A percentile compares a stretch with the other conserved stretches of the same genome.
These are phyloP conservation scores for Datnioides undecimradiatus DNA, from an alignment of 2,113 vertebrate species.

Conservation along the genomic window DNA sequence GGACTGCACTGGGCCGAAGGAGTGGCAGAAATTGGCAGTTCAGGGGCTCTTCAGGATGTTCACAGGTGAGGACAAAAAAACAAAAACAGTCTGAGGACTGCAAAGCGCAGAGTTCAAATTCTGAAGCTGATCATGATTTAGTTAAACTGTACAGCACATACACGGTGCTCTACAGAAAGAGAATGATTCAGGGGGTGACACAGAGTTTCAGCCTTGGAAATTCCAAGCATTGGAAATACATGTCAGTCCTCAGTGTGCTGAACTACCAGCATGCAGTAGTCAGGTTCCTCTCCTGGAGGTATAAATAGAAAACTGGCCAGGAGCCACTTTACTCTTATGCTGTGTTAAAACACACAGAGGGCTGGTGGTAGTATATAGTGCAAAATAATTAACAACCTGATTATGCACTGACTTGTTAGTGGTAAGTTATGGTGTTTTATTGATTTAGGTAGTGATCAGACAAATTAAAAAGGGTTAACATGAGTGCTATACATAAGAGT, in stretches of 20 bases:
- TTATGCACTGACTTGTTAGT: neutral
- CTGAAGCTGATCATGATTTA: slow-evolving; percentile 7
- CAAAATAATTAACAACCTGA: slow-evolving; percentile 1
- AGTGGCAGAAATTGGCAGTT: slow-evolving; percentile 25
- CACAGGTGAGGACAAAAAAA: slow-evolving; percentile 15
- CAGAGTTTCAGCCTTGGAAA: neutral
- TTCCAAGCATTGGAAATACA: neutral
- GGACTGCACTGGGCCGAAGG: neutral
- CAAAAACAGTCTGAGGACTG: slow-evolving; percentile 8
- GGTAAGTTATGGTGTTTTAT: neutral
- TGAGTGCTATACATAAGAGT: neutral
- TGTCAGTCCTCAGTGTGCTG: slow-evolving; percentile 1
- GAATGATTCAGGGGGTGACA: slow-evolving; percentile 14
- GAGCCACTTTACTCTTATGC: slow-evolving; percentile 1
- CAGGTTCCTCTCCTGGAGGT: slow-evolving; percentile 18
- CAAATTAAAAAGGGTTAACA: neutral
- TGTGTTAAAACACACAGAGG: neutral
- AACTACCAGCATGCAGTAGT: slow-evolving; percentile 18
- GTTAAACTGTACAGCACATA: slow-evolving; percentile 1
- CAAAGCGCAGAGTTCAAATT: slow-evolving; percentile 8
- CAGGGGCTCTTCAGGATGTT: slow-evolving; percentile 19
- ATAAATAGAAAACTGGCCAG: slow-evolving; percentile 33
- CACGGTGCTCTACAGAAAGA: neutral
- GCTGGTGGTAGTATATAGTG: neutral
- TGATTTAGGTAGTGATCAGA: neutral